Base-by-base conservation (phyloP, 2,113 vertebrate species). In the Aspidoscelis tigris region DNA sequence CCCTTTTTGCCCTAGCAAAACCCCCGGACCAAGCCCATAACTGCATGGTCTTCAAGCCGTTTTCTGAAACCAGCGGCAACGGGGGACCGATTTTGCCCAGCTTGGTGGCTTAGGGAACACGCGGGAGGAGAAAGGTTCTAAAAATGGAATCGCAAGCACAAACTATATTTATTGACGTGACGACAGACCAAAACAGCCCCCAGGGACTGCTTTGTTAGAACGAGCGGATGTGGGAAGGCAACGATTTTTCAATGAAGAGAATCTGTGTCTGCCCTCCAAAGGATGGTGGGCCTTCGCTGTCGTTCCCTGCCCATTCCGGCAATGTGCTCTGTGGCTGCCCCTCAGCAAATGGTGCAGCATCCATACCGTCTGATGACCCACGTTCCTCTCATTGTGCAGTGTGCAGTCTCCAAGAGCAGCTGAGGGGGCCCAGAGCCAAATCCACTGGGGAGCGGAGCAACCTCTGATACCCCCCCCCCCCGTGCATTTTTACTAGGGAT, bases 391-490 rank as follows among this genome's bases (percentile, higher is more conserved):
- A 21, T 77, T 58, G n/a, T 21, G 4, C 18, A 18, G 4, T 71
- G n/a, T 71, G 24, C 43, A 22, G 71, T 44, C 18, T 71, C 66
- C 33, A 64, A 68, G 24, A 61, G 66, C 16, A 8, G 61, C 41
- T 2, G 41, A 58, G 41, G 39, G 75, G 4, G 11, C 58, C 74
- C 9, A 39, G 33, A 20, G 22, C 9, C 43, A 50, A 44, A 21
- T 11, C 39, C 55, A 10, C 22, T 11, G 21, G 12, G 50, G 55
- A 22, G 2, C 11, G 18, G 41, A 3, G 24, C 22, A 12, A 47
- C 24, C 18, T 39, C 12, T 71, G 69, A 11, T 83, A 89, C 93
- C 47, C 22, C 82, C 93, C 47, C 22, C 82, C 91, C 84, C 88
- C 79, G 82, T 87, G 68, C 14, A 2, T 89, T 47, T 66, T 44